Percentiles rank a stretch among this genome's conserved stretches.
phyloP scores from a whole-genome alignment of 1,140 invertebrate species.

The Lepeophtheirus salmonis region DNA sequence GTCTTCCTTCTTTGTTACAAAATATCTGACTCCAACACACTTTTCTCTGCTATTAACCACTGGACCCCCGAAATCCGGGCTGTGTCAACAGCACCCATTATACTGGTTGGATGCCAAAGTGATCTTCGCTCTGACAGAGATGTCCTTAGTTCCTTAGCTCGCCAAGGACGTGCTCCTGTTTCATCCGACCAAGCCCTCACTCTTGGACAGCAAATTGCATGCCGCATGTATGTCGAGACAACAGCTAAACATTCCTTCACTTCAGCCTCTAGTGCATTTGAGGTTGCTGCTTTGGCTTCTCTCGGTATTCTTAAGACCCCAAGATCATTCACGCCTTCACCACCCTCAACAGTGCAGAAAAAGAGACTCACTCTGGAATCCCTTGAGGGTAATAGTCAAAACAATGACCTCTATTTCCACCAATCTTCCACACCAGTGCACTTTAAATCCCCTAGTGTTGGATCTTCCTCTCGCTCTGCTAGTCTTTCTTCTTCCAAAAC shows the following conservation, averaged over 20 bases:
- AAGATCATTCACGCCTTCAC: background rate
- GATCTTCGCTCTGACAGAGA: conserved; percentile 9
- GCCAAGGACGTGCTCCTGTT: conserved; percentile 5
- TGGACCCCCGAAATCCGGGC: conserved; percentile 6
- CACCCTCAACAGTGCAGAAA: background rate
- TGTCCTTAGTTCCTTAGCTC: conserved; percentile 5
- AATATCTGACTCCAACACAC: conserved; percentile 1
- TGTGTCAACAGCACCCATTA: background rate
- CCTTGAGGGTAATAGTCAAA: too few species aligned
- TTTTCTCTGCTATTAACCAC: conserved; percentile 12
- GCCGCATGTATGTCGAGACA: conserved; percentile 15
- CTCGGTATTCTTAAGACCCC: conserved; percentile 3
- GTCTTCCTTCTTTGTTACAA: conserved; percentile 16
- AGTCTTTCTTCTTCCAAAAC: background rate
- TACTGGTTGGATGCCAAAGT: conserved; percentile 12
- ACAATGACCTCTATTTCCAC: too few species aligned
- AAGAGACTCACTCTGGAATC: background rate
- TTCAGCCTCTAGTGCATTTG: conserved; percentile 1
- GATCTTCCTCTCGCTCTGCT: background rate
- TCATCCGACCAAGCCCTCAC: conserved; percentile 15
- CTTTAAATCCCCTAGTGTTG: background rate
- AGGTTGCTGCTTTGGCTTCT: conserved; percentile 13
- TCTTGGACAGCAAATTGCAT: conserved; percentile 12
- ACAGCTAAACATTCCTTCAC: conserved; percentile 1
- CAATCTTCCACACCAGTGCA: background rate